Base-by-base conservation (phyloP, 1,140 invertebrate genomes). In the Episyrphus balteatus region DNA sequence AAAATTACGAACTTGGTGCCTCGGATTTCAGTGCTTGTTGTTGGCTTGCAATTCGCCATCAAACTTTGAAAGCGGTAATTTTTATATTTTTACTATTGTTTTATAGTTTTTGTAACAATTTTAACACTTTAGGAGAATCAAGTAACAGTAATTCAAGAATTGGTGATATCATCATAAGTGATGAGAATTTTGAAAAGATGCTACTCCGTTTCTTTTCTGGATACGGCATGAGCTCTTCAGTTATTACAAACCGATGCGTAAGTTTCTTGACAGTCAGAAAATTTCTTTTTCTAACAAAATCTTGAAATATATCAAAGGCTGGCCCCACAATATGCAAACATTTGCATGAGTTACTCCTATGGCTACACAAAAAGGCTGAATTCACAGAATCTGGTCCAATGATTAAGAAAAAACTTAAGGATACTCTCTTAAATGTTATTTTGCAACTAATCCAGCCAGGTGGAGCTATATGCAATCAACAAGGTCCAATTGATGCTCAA, bases 401-500 rank as follows among this genome's bases (percentile, higher is more conserved):
- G 52, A 78, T 75, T 54, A 80, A 78, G 13, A 76, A 74, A 48
- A 66, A 75, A n/a, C 67, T 86, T 5, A 86, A 85, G 54, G 78
- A 82, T 52, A 65, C 82, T 2, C 61, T 88, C 18, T 60, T 89
- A 8, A 80, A 79, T 61, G 72, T 88, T 10, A 75, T 88, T 3
- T 76, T 84, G 50, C 77, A 82, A 54, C 63, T 90, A n/a, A 72
- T 82, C 2, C 76, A 80, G 56, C 78, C 80, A 7, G 73, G 78
- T 11, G 86, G 86, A 18, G 78, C 85, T 7, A 77, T 89, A 15
- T 75, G 79, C 19, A 73, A 75, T 21, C 75, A 78, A 47, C 75
- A 80, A 51, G 87, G 87, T n/a, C 86, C 87, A 13, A 68, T 89
- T 8, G 88, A 91, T 73, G 86, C 83, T 2, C 86, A 90, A 60